Evolutionary conservation across 2,113 vertebrate genomes (phyloP).

Genomic region (Pholis gunnellus): DNA sequence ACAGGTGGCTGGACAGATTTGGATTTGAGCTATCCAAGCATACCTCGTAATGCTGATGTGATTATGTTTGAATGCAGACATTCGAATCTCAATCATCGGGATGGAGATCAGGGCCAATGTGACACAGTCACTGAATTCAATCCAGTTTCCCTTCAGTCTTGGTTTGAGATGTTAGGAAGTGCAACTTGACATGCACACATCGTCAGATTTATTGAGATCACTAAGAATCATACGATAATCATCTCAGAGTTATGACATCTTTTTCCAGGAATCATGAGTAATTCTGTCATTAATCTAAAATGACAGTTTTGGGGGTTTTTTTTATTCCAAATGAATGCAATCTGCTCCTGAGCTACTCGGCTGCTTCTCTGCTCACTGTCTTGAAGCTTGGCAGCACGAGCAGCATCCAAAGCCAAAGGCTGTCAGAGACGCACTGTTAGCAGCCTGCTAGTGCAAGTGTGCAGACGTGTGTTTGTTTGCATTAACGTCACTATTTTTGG

Average conservation of each 20-base stretch:
- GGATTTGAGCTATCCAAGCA: not conserved
- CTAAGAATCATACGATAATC: slow-evolving; percentile 3
- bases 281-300: not conserved
- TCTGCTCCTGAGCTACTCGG: slow-evolving; percentile 18
- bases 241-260: not conserved
- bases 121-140: not conserved
- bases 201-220: slow-evolving; percentile 4
- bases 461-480: slow-evolving; percentile 6
- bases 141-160: not conserved
- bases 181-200: not conserved
- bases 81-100: not conserved
- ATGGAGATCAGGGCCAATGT: not conserved
- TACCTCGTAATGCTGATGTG: not conserved
- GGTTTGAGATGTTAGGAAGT: slow-evolving; percentile 6
- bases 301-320: not conserved
- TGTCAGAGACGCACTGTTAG: slow-evolving; percentile 9
- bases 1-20: not conserved
- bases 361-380: slow-evolving; percentile 23
- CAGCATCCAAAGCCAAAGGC: slow-evolving; percentile 15
- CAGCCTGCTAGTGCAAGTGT: not conserved
- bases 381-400: slow-evolving; percentile 28
- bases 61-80: not conserved
- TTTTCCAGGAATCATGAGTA: not conserved
- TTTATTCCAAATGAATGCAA: slow-evolving; percentile 1
- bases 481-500: not conserved